Evolutionary conservation across 2,113 vertebrate genomes (phyloP).

Genomic region (Tiliqua scincoides): DNA sequence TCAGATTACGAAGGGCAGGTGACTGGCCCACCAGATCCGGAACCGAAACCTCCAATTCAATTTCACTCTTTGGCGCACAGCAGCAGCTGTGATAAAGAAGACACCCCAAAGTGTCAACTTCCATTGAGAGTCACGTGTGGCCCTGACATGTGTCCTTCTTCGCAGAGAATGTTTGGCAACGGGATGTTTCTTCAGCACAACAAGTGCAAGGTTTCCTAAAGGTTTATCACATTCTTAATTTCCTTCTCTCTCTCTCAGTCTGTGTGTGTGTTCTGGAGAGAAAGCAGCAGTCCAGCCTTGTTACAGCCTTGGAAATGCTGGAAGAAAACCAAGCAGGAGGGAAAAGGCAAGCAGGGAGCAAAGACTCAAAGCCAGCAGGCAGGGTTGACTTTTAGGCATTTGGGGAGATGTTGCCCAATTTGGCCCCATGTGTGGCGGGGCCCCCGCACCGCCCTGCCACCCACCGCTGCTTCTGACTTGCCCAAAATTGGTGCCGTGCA

Average conservation of each 20-base stretch:
- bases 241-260: background rate
- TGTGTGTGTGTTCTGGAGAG: background rate
- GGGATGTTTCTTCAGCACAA: constrained; percentile 18
- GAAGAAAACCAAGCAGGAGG: background rate
- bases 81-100: constrained; percentile 32
- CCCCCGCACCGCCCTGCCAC: no score
- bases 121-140: background rate
- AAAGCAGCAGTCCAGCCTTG: background rate
- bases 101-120: background rate
- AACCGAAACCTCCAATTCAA: constrained; percentile 79
- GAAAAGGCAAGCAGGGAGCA: no score
- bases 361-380: no score
- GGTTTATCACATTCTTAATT: background rate
- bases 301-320: background rate
- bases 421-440: no score
- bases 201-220: constrained; percentile 16
- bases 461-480: no score
- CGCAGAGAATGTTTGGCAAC: constrained; percentile 4
- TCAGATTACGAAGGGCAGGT: constrained; percentile 58
- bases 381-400: no score
- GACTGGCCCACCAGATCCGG: constrained; percentile 70
- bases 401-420: no score
- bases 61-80: constrained; percentile 64
- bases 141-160: background rate
- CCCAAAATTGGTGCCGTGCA: no score